A percentile compares a stretch with the other conserved stretches of the same genome.
These are phyloP conservation scores for Phenganax subtilis DNA, from an alignment of 92 coral and sea anemone species.

Conservation along the genomic window DNA sequence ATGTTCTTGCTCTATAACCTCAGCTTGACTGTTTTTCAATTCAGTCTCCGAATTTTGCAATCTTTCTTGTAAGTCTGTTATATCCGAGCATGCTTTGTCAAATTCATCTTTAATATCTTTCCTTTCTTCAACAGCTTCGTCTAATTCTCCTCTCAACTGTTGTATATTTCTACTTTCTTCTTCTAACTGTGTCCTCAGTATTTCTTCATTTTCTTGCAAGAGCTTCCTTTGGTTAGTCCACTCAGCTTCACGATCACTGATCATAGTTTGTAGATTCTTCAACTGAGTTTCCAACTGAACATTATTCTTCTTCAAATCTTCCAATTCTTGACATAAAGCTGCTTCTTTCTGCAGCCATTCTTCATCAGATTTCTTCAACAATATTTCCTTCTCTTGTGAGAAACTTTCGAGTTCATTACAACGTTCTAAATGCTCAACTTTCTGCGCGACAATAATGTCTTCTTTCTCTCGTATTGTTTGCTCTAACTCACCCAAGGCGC, in stretches of 20 bases:
- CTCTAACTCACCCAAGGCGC: constrained; percentile 34
- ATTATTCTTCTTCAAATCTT: constrained; percentile 19
- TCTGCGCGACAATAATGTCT: constrained; percentile 19
- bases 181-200: neutral
- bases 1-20: neutral
- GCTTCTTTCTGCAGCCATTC: constrained; percentile 26
- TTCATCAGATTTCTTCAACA: constrained; percentile 1
- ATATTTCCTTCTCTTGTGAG: constrained; percentile 18
- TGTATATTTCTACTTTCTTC: neutral
- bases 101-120: neutral
- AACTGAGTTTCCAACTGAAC: constrained; percentile 2
- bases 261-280: constrained; percentile 12
- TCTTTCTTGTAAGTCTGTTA: neutral
- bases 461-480: constrained; percentile 26
- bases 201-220: neutral
- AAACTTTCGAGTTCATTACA: constrained; percentile 22
- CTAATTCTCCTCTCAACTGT: neutral
- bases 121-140: neutral
- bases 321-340: constrained; percentile 1
- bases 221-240: constrained; percentile 13
- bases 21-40: neutral
- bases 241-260: constrained; percentile 9
- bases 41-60: neutral
- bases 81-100: neutral
- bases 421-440: constrained; percentile 19